Percentiles rank a stretch among this genome's conserved stretches.
phyloP scores from a whole-genome alignment of 2,888 invertebrate species.

The Ophion ellenae region DNA sequence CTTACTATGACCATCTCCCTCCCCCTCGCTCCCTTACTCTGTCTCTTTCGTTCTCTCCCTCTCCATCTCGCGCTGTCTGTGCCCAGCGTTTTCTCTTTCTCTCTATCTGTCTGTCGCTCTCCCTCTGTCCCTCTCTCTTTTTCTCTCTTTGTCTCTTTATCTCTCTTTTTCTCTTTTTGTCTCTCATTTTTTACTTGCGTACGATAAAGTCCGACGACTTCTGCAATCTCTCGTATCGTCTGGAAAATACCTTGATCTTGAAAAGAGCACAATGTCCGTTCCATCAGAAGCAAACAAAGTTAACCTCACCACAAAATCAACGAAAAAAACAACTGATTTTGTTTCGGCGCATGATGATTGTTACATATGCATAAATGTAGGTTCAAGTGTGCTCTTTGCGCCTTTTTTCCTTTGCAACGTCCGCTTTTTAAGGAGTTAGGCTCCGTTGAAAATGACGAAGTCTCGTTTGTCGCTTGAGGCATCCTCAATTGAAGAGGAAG shows the following conservation, averaged over 20 bases:
- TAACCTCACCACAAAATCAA: not conserved
- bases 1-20: conserved; percentile 44
- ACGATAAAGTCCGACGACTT: conserved; percentile 27
- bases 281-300: not conserved
- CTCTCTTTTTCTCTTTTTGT: conserved; percentile 20
- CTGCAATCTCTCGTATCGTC: conserved; percentile 22
- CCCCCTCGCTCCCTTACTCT: conserved; percentile 8
- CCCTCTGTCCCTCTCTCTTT: conserved; percentile 17
- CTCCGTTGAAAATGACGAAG: no score
- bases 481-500: no score
- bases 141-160: conserved; percentile 19
- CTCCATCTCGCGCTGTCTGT: not conserved
- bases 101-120: not conserved
- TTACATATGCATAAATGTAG: no score
- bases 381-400: no score
- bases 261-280: conserved; percentile 4
- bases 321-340: no score
- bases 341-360: no score
- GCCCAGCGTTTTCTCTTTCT: not conserved
- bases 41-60: conserved; percentile 11
- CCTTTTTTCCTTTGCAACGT: no score
- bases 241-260: conserved; percentile 32
- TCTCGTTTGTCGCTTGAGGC: no score
- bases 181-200: conserved; percentile 25
- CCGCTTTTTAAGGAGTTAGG: no score